Conservation (phyloP, 2,113 vertebrate genomes). For the Paracyprichromis sp. region DNA sequence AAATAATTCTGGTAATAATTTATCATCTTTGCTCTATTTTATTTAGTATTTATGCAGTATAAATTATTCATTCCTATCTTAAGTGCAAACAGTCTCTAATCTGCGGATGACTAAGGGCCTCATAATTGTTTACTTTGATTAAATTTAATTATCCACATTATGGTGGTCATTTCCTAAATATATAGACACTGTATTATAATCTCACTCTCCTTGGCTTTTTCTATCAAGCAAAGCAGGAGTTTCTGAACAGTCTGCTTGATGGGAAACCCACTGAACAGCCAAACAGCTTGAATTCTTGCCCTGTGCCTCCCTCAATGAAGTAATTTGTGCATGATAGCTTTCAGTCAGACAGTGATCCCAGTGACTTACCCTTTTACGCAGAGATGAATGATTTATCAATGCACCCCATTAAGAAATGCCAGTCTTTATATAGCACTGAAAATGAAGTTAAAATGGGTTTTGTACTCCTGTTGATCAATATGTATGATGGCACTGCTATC, state of each 20-base stretch:
- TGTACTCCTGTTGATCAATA: constrained; percentile 62
- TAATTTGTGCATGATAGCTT: constrained; percentile 47
- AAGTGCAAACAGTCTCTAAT: constrained; percentile 55
- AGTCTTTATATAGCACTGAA: constrained; percentile 56
- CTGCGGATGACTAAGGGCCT: constrained; percentile 44
- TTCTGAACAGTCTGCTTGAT: not conserved
- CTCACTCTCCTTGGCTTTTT: not conserved
- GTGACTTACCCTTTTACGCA: constrained; percentile 63
- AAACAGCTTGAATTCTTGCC: not conserved
- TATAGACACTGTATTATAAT: constrained; percentile 32
- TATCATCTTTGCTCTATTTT: constrained; percentile 15
- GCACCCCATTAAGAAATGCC: constrained; percentile 70
- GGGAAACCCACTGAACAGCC: not conserved
- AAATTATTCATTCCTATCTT: constrained; percentile 57
- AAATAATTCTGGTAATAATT: not conserved
- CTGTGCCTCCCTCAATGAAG: constrained; percentile 16
- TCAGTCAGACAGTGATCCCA: constrained; percentile 43
- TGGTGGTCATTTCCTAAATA: constrained; percentile 42
- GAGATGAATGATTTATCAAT: constrained; percentile 79
- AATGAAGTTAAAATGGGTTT: constrained; percentile 66
- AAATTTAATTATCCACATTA: constrained; percentile 59
- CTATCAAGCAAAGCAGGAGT: not conserved
- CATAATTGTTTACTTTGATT: constrained; percentile 55
- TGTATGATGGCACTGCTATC: constrained; percentile 28
- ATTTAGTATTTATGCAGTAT: constrained; percentile 43